Base-by-base conservation (phyloP, 1,140 invertebrate species). In the Diorhabda sublineata region DNA sequence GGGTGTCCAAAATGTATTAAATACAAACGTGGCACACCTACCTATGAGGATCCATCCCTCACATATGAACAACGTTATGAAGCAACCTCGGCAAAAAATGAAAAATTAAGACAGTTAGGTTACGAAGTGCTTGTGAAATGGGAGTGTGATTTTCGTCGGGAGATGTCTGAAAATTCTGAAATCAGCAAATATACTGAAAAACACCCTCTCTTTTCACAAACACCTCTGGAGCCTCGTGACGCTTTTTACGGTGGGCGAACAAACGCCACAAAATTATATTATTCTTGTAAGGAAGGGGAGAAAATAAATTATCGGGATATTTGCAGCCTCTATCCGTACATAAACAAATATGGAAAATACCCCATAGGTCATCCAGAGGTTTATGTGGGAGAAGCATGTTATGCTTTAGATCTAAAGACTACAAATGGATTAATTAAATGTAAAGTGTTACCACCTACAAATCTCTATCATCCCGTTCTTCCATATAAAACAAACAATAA, bases 231-330 rank as follows among this genome's bases (percentile, higher is more conserved):
- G 3, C 45, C 61, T 6, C 11, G 61, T 6, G 67, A 68, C 26
- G 61, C 61, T 52, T 68, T 68, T 44, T 71, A 61, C 58, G 70
- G 70, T 9, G 70, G 67, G n/a, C 61, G 70, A 45, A 71, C 67
- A 42, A 64, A 66, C 45, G 63, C 41, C 7, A 56, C 11, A 4
- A 61, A 58, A 57, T 47, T 63, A 45, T 72, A 66, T 67, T 64
- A 66, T 56, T 66, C 69, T 42, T 66, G 58, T 56, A 45, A 58
- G 5, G 3, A 7, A 3, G 44, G 65, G 59, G 79, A 82, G 72
- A 74, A 73, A 73, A 81, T 81, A 44, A 71, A 71, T 62, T 82
- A 81, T 61, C 59, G 74, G 2, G 79, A 82, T 69, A 73, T 81
- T 57, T 75, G 72, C 44, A 75, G 73, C 26, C 67, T 82, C 4